Evolutionary conservation across 1,140 invertebrate species (phyloP), one percentile per base, ranked within the genome.

Genomic region (Drosophila subpulchrella): DNA sequence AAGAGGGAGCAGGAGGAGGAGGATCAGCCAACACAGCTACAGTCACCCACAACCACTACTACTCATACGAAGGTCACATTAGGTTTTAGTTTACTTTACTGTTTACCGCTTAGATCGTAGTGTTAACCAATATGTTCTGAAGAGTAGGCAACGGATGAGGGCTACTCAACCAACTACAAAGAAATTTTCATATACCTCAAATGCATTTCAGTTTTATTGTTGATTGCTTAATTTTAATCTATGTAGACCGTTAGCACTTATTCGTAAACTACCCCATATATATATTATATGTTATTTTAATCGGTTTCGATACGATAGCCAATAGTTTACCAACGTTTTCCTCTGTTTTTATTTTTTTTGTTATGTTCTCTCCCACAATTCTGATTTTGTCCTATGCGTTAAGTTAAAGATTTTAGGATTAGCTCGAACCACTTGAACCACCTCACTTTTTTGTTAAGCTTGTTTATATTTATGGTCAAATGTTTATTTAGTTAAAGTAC

Each of bases 181-280:
- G 82, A 90, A 91, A 91, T 89, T 91, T 91, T 90, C 79, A 91
- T 91, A 91, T 91, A 91, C 90, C 90, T 91, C 90, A 91, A 73
- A 91, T 89, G 90, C 90, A 91, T 91, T 91, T 91, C 90, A 91
- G 86, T 91, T 91, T 90, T 85, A 89, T 90, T 89, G 85, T 89
- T 89, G 82, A 88, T 89, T 86, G 83, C 83, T 78, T 81, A 74
- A 90, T 80, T 74, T 75, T 83, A 90, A 67, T 77, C 42, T 68
- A 78, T 46, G 57, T 46, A 78, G 62, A 70, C 38, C 47, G 47
- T 61, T 61, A 61, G 59, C 59, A 61, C 59, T 53, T 51, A 67
- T 59, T 47, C 46, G 47, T 59, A 46, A 53, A 55, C 41, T 58
- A 71, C 24, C 15, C 65, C 36, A 48, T 66, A 47, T 46, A 57